Evolutionary conservation across 2,797 vertebrate genomes (phyloP).

Genomic region (Salarias fasciatus): DNA sequence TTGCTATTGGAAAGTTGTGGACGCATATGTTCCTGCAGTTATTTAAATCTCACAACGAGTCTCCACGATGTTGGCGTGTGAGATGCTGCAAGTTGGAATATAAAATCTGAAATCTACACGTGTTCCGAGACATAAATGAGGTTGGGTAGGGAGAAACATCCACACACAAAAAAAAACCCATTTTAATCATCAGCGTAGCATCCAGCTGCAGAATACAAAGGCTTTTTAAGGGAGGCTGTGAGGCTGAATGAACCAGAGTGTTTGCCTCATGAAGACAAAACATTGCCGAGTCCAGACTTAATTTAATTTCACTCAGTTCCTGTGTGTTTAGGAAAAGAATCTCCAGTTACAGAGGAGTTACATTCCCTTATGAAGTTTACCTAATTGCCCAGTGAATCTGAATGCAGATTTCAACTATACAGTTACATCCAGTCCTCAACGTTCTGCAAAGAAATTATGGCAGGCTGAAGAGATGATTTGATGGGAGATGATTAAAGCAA

Average conservation of each 20-base stretch:
- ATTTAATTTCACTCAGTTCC: conserved; percentile 62
- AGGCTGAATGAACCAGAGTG: conserved; percentile 28
- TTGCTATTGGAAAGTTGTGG: conserved; percentile 45
- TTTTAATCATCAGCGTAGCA: conserved; percentile 17
- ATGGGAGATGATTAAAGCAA: conserved; percentile 60
- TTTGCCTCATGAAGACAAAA: conserved; percentile 44
- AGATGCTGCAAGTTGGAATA: conserved; percentile 17
- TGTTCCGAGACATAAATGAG: conserved; percentile 23
- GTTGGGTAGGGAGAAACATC: conserved; percentile 16
- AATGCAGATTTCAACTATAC: conserved; percentile 45
- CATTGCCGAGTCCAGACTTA: conserved; percentile 36
- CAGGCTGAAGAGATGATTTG: conserved; percentile 38
- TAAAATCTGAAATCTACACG: not conserved
- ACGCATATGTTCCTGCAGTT: conserved; percentile 6
- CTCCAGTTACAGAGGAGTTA: conserved; percentile 41
- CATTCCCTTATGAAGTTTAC: conserved; percentile 32
- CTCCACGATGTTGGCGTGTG: not conserved
- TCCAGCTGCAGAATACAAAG: conserved; percentile 14
- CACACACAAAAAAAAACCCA: conserved; percentile 3
- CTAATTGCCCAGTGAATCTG: conserved; percentile 38
- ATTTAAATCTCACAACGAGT: conserved; percentile 12
- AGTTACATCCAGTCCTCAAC: conserved; percentile 32
- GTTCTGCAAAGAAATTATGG: conserved; percentile 43
- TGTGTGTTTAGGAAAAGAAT: conserved; percentile 53
- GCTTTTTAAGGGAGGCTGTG: conserved; percentile 26